Evolutionary conservation across 2,113 vertebrate genomes (phyloP), one percentile per base, ranked within the genome.

Genomic region (Picathartes gymnocephalus): DNA sequence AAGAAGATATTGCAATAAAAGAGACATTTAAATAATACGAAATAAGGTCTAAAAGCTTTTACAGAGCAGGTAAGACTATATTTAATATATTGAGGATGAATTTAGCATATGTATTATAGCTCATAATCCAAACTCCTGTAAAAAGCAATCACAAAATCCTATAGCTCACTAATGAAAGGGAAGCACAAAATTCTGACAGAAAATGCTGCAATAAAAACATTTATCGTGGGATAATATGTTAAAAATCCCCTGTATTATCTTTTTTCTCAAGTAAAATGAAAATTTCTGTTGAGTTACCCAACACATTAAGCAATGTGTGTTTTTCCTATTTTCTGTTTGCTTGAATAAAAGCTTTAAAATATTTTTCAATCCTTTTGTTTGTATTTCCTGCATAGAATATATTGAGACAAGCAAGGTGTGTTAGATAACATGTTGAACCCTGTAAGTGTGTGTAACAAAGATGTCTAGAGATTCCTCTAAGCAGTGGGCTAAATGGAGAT

Each of bases 311-410:
- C 42, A 92, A 25, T 11, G 10, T 53, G 25, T 68, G 6, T 20
- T 35, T 37, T 84, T 42, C 51, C 30, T 90, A 31, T 86, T 97
- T 97, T 90, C 82, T 74, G 53, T 96, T 91, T 94, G 77, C 45
- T 96, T 96, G 44, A 96, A 90, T 79, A 94, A 97, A 81, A 42
- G 27, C 54, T 97, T 96, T 78, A 94, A 96, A 97, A 92, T 1
- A 3, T 42, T 72, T 84, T 64, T 77, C 95, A 96, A 96, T 90
- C 71, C 33, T 78, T 87, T 93, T 48, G 50, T 96, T 96, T 96
- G 69, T 69, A 81, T 94, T 97, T 96, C 37, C 74, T 85, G 45
- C 47, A 81, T 9, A 23, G 35, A 94, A 33, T 65, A 78, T 88
- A 92, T 85, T 66, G 81, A 92, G 68, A 85, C 72, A 95, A 94